Base-by-base conservation (phyloP, 2,113 vertebrate species). In the Sterna hirundo region DNA sequence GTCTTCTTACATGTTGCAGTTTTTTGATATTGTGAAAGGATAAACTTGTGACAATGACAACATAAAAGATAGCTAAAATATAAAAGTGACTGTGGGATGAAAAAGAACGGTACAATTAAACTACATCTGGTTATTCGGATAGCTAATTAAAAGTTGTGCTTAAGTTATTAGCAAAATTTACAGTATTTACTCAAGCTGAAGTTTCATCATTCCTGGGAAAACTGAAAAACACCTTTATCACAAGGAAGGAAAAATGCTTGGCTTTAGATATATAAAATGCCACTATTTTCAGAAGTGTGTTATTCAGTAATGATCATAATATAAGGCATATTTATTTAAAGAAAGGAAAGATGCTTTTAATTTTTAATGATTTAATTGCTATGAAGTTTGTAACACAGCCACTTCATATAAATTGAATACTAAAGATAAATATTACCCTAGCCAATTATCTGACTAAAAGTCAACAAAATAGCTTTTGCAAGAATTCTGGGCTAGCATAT, bases 381-480 rank as follows among this genome's bases (percentile, higher is more conserved):
- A 86, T 32, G 42, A 92, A 88, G 81, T 74, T 44, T 95, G 32
- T 34, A 86, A 81, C 40, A 91, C 49, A 92, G 68, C 51, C 62
- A 76, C 42, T 90, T 94, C 69, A 94, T 89, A 93, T 88, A 90
- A 93, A 61, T 58, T 70, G 14, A 96, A 95, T 64, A 93, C 61
- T 78, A 88, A 90, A 89, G 49, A 96, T 66, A 95, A 97, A 89
- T 92, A 93, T 88, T 88, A 68, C 36, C 26, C 13, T 58, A 93
- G 44, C 7, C 40, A 96, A 84, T 36, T n/a, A 94, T 34, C 36
- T 84, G 69, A 95, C 81, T 86, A 95, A 97, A 93, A 97, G 76
- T 16, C 69, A 96, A 92, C 30, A 93, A 95, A 96, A 93, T 9
- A 64, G n/a, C 60, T 78, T 96, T 96, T 96, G 58, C 44, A 96